Conservation (phyloP, 2,113 vertebrate genomes). For the Piaya cayana region DNA sequence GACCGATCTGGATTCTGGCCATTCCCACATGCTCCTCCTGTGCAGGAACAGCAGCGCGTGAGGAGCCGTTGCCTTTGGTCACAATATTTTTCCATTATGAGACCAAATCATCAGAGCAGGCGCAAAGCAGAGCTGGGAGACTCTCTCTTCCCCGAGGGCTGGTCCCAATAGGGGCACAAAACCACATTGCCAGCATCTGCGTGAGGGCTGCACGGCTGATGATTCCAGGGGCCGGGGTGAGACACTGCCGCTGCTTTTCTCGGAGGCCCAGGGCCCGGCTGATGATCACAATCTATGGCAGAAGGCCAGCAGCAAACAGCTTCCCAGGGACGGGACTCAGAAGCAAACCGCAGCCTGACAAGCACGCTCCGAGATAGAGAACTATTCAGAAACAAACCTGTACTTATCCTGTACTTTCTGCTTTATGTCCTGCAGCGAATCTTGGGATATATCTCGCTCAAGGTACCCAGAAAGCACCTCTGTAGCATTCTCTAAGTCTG, state of each 20-base stretch:
- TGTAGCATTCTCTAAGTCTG: constrained; percentile 98
- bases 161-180: background rate
- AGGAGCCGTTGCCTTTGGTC: background rate
- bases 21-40: background rate
- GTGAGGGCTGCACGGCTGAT: rapidly evolving
- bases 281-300: background rate
- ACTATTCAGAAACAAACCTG: constrained; percentile 78
- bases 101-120: background rate
- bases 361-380: background rate
- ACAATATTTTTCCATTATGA: rapidly evolving
- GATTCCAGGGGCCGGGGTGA: rapidly evolving
- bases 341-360: background rate
- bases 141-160: background rate
- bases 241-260: background rate
- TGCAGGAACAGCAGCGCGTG: background rate
- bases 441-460: constrained; percentile 99
- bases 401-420: constrained; percentile 99
- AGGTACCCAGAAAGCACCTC: constrained; percentile 99
- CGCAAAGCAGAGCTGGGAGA: background rate
- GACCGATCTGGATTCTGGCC: background rate
- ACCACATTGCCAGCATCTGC: background rate
- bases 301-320: background rate
- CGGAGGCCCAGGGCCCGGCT: background rate
- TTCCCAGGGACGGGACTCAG: background rate
- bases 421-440: constrained; percentile 99